Conservation (phyloP, 2,797 vertebrate genomes). For the Anas flavirostris region DNA sequence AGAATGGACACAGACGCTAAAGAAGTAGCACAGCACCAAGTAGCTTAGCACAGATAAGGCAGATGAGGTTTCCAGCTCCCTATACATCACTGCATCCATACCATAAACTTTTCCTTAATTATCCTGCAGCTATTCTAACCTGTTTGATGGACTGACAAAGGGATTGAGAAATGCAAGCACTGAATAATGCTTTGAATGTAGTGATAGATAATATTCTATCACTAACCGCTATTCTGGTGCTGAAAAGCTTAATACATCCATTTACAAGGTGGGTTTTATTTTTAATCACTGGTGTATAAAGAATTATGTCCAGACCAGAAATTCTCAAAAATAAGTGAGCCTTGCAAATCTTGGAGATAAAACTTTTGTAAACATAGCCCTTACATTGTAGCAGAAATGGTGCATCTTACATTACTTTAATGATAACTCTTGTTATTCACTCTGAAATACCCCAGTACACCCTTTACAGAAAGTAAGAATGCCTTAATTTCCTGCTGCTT, state of each 20-base stretch:
- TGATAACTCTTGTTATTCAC: background rate
- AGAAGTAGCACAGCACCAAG: background rate
- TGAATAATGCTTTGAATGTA: background rate
- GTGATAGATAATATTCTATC: background rate
- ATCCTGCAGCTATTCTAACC: slow-evolving; percentile 16
- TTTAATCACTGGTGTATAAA: background rate
- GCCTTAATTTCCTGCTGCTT: background rate
- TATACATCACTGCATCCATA: background rate
- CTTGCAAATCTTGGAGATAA: background rate
- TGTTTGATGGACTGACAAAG: background rate
- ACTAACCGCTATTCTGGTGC: background rate
- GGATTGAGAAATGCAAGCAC: background rate
- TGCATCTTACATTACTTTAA: background rate
- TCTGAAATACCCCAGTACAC: background rate
- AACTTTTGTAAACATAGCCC: background rate
- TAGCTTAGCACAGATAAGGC: background rate
- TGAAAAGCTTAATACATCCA: background rate
- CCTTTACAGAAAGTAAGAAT: background rate
- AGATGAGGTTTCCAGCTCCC: background rate
- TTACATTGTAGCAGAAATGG: background rate
- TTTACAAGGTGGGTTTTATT: background rate
- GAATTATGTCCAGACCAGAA: background rate
- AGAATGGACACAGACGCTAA: background rate
- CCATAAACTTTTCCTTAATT: background rate
- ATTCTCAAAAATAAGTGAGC: background rate